Base-by-base conservation (phyloP, 2,797 vertebrate genomes). In the Coranthus polyacanthus region DNA sequence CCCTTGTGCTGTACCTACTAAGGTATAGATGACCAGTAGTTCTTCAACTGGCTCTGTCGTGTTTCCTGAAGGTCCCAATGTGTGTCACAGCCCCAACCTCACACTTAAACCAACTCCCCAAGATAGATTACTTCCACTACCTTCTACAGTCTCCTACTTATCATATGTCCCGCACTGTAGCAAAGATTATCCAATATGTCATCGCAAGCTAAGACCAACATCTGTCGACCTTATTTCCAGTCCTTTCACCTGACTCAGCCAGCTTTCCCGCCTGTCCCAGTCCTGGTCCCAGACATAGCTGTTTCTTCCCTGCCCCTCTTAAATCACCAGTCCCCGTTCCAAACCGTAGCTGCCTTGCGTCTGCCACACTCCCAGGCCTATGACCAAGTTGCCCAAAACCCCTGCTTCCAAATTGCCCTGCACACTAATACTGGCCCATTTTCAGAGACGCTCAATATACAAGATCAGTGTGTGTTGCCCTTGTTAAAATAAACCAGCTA, bases 401-500 rank as follows among this genome's bases (percentile, higher is more conserved):
- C 34, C 65, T 41, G 45, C 62, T 76, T 68, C 38, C 56, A 62
- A 84, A 75, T 76, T 38, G 68, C 44, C 68, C 71, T 10, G 32
- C 61, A 17, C 16, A 2, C 74, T 71, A 77, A 79, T 26, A 13
- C 70, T 49, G 68, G 61, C 73, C 56, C 39, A 10, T 64, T 70
- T 71, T 66, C 65, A 66, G 44, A 70, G 60, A 36, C 8, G 22
- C 73, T 68, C 64, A 50, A 57, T 70, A 29, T 68, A 55, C 66
- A 61, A 58, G 55, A 79, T 68, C 78, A 57, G 68, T 58, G 6
- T 75, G 83, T 42, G 5, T 75, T 57, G 44, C 61, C 61, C 68
- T 75, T 74, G 75, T 86, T 84, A 83, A 89, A 89, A 88, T 86
- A 89, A 88, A 88, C 84, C 79, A 82, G 76, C 74, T 78, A 82